Conservation (phyloP, 2,113 vertebrate species). For the Sebastes fasciatus region DNA sequence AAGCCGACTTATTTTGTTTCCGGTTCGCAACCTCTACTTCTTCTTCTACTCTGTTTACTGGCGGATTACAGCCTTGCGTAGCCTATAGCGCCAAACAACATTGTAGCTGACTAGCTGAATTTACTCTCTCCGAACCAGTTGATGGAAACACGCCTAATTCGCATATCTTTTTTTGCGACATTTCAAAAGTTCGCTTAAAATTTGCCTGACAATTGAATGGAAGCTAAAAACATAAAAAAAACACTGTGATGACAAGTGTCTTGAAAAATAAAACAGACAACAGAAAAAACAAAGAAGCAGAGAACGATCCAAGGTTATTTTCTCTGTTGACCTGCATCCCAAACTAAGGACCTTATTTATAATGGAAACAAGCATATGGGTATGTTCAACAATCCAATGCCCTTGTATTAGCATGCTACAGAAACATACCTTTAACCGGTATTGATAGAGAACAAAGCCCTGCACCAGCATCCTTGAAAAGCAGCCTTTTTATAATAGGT, state of each 20-base stretch:
- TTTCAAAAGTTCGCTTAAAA: too few relatives aligned
- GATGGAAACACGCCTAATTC: too few relatives aligned
- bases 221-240: not conserved
- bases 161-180: too few relatives aligned
- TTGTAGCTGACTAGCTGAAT: too few relatives aligned
- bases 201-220: too few relatives aligned
- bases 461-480: constrained; percentile 34
- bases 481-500: constrained; percentile 2
- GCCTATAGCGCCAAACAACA: too few relatives aligned
- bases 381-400: constrained; percentile 54
- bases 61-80: too few relatives aligned
- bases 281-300: not conserved
- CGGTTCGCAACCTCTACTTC: too few relatives aligned
- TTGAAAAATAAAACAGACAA: constrained; percentile 7
- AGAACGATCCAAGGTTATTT: constrained; percentile 30
- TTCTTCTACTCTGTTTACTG: too few relatives aligned
- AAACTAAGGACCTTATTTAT: constrained; percentile 44
- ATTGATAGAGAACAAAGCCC: constrained; percentile 36
- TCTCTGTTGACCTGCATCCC: constrained; percentile 5
- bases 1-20: too few relatives aligned
- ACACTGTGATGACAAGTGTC: not conserved
- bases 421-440: constrained; percentile 43
- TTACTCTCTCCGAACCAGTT: too few relatives aligned
- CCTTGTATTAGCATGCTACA: constrained; percentile 47
- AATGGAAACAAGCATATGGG: constrained; percentile 38